A percentile compares a stretch with the other conserved stretches of the same genome.
Evolutionary conservation across 1,140 invertebrate genomes (phyloP).

Genomic region (Zaprionus gabonicus): DNA sequence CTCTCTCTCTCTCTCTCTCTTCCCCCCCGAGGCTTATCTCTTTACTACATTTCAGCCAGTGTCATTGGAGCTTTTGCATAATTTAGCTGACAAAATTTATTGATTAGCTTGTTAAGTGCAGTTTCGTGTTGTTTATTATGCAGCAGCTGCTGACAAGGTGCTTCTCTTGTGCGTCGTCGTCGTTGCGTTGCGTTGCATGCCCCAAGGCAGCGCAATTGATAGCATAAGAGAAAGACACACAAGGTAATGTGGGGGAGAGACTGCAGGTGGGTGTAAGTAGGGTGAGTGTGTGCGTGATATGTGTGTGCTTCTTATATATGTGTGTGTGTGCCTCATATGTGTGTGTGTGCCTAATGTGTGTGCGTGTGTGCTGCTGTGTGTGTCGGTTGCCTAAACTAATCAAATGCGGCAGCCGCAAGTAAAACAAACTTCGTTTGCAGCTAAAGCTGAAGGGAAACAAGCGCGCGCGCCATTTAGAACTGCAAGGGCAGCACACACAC

Average conservation of each 20-base stretch:
- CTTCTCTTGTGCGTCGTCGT: not conserved
- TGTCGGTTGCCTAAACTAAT: constrained; percentile 55
- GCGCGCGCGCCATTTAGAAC: constrained; percentile 31
- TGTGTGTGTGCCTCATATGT: not conserved
- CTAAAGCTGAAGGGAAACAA: constrained; percentile 17
- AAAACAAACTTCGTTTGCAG: constrained; percentile 67
- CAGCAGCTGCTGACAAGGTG: constrained; percentile 21
- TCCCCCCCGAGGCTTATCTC: not conserved
- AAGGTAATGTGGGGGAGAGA: not conserved
- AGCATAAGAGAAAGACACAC: constrained; percentile 3
- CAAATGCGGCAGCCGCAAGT: constrained; percentile 54
- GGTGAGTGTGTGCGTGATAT: not conserved
- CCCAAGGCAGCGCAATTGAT: not conserved
- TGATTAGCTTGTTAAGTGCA: constrained; percentile 39
- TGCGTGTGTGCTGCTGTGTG: not conserved
- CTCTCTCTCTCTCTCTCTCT: too few species aligned
- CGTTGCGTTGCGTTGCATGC: not conserved
- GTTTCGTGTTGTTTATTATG: constrained; percentile 29
- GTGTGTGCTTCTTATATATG: not conserved
- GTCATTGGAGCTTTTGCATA: constrained; percentile 1
- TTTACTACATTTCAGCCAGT: not conserved
- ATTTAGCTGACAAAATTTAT: constrained; percentile 25
- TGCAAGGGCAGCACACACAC: constrained; percentile 48
- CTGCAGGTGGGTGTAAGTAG: not conserved
- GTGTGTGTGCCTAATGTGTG: not conserved